Evolutionary conservation across 1,140 invertebrate species (phyloP), one percentile per base, ranked within the genome.

Genomic region (Tribolium castaneum): DNA sequence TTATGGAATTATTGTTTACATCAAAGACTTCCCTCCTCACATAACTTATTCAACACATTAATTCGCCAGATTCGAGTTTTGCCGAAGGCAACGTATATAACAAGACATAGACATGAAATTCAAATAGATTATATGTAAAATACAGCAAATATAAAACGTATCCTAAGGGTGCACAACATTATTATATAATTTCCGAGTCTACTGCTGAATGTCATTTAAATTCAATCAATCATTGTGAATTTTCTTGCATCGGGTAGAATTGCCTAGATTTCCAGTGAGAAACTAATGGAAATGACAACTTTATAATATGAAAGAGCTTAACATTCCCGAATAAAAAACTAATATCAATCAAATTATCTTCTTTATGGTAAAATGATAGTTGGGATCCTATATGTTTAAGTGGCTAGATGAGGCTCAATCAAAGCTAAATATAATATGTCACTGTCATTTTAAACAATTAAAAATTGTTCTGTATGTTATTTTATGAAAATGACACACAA

Each of bases 1-100:
- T 49, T 45, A 50, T 72, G 12, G 45, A 52, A 54, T 73, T 34
- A 73, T 54, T 73, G 71, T 73, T 73, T 73, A 73, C 71, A 73
- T 73, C 71, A 13, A 73, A 35, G 52, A 73, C 71, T 50, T 50
- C 54, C 14, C 71, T 73, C 13, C 39, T 54, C 13, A 49, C 39
- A 54, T 72, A 73, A 73, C 49, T 72, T 73, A 73, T 54, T 73
- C 71, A 73, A 50, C 19, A 72, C 13, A 72, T 72, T 72, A 72
- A 72, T 72, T 49, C 70, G 70, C 19, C 50, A 50, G 70, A 72
- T 73, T 73, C 39, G 71, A 51, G 25, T 73, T 54, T 73, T 14
- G 52, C 71, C 52, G n/a, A 16, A 54, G 71, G 71, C 71, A 16
- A 51, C 51, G 39, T 45, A 54, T 49, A 73, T 73, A 73, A 73